Base-by-base conservation (phyloP, 1,140 invertebrate species). In the Dendrolimus punctatus region DNA sequence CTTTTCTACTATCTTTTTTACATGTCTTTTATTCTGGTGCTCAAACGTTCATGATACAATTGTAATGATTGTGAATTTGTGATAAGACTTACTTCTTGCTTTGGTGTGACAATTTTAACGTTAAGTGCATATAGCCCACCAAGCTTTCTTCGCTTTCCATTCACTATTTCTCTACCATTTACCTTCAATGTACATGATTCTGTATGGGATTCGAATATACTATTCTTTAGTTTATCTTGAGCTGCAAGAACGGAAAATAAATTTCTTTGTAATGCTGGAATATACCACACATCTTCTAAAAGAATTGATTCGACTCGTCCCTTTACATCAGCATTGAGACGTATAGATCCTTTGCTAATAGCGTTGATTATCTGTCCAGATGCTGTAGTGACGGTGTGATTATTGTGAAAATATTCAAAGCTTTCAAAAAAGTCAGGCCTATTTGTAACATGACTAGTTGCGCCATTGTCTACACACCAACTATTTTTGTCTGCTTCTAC, bases 401-500 rank as follows among this genome's bases (percentile, higher is more conserved):
- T 42, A 8, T 42, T n/a, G n/a, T 42, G 6, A 42, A 42, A 42
- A n/a, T 42, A 42, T 42, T 42, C n/a, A 42, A 42, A 42, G 6
- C 6, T 42, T n/a, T 42, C 6, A 42, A 42, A 42, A 42, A 42
- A n/a, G n/a, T 42, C 41, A n/a, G 6, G 6, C n/a, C 41, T 7
- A 42, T 42, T 42, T n/a, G 41, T 42, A n/a, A 42, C n/a, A n/a
- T 42, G 41, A n/a, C 41, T 42, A 8, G 41, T 42, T 42, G 41
- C 41, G n/a, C 41, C 41, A 42, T 42, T 42, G n/a, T 42, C 41
- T 8, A 42, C 41, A 7, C 4, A 42, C 41, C 41, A 42, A n/a
- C n/a, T 42, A n/a, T 42, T n/a, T 42, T n/a, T 42, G 4, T 42
- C 41, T 8, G 6, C 6, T 42, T 42, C 41, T n/a, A 42, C 4